Evolutionary conservation across 1,140 invertebrate species (phyloP).

Genomic region (Drosophila athabasca): DNA sequence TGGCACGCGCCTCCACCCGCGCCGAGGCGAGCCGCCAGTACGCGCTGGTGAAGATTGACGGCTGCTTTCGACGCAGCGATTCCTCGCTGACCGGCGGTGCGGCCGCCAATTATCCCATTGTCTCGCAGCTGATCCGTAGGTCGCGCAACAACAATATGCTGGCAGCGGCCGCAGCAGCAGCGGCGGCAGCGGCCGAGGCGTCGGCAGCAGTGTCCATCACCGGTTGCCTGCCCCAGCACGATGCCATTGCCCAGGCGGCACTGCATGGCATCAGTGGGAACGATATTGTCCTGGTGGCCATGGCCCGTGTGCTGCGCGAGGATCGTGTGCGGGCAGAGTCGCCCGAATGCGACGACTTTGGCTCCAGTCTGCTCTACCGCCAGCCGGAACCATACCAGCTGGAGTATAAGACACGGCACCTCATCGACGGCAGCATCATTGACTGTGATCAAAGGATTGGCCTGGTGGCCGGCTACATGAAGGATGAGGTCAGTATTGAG

Average conservation of each 20-base stretch:
- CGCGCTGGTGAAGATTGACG: conserved; percentile 86
- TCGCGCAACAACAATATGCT: conserved; percentile 79
- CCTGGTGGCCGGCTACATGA: conserved; percentile 92
- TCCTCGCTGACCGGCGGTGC: conserved; percentile 81
- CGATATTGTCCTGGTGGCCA: conserved; percentile 87
- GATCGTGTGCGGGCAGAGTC: conserved; percentile 2
- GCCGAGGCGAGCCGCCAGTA: conserved; percentile 87
- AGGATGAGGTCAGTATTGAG: conserved; percentile 86
- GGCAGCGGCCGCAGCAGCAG: conserved; percentile 66
- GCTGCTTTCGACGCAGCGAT: conserved; percentile 85
- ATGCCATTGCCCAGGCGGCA: conserved; percentile 79
- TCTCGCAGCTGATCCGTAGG: conserved; percentile 84
- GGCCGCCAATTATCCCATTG: conserved; percentile 83
- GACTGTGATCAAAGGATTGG: conserved; percentile 94
- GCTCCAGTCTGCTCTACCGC: conserved; percentile 86
- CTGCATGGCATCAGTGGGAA: conserved; percentile 85
- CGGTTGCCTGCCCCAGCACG: conserved; percentile 65
- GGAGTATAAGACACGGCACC: conserved; percentile 93
- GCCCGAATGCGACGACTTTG: conserved; percentile 12
- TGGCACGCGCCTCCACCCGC: conserved; percentile 87
- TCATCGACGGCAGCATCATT: conserved; percentile 92
- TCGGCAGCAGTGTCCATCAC: conserved; percentile 73
- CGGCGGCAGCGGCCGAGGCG: conserved; percentile 76
- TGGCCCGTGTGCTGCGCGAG: conserved; percentile 86
- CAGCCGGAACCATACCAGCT: conserved; percentile 90